Conservation (phyloP, 2,888 invertebrate species). For the Ceramica pisi region DNA sequence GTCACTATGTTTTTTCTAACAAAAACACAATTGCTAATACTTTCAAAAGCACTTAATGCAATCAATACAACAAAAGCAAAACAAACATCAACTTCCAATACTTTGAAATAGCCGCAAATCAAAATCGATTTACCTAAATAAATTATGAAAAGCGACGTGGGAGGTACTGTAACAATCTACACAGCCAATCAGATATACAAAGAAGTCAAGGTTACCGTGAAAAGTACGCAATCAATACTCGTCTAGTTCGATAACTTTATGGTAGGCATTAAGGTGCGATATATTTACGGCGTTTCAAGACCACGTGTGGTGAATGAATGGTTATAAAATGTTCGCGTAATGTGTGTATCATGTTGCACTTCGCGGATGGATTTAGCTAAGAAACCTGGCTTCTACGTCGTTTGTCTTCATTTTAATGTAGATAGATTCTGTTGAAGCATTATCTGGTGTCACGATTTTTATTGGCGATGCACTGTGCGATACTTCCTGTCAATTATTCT, state of each 20-base stretch:
- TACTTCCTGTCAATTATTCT: conserved; percentile 10
- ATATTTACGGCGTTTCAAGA: conserved; percentile 45
- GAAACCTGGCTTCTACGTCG: conserved; percentile 1
- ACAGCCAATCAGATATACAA: conserved; percentile 59
- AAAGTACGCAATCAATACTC: conserved; percentile 61
- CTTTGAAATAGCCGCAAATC: conserved; percentile 20
- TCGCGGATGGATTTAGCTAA: conserved; percentile 33
- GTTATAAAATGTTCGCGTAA: conserved; percentile 53
- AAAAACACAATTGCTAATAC: conserved; percentile 26
- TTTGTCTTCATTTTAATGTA: conserved; percentile 48
- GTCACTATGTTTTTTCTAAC: not conserved
- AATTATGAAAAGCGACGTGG: conserved; percentile 58
- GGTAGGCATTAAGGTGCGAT: conserved; percentile 32
- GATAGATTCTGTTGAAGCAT: conserved; percentile 2
- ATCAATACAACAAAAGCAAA: no score
- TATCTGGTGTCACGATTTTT: conserved; percentile 19
- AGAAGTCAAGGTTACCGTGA: conserved; percentile 64
- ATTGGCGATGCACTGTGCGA: conserved; percentile 13
- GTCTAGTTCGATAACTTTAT: conserved; percentile 55
- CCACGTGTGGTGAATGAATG: conserved; percentile 53
- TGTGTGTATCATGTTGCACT: conserved; percentile 54
- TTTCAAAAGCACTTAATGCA: no score
- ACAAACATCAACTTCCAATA: conserved; percentile 14
- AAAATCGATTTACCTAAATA: conserved; percentile 55
- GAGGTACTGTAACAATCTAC: conserved; percentile 55